Conservation (phyloP, 2,888 invertebrate genomes). For the Netelia fuscicornis region DNA sequence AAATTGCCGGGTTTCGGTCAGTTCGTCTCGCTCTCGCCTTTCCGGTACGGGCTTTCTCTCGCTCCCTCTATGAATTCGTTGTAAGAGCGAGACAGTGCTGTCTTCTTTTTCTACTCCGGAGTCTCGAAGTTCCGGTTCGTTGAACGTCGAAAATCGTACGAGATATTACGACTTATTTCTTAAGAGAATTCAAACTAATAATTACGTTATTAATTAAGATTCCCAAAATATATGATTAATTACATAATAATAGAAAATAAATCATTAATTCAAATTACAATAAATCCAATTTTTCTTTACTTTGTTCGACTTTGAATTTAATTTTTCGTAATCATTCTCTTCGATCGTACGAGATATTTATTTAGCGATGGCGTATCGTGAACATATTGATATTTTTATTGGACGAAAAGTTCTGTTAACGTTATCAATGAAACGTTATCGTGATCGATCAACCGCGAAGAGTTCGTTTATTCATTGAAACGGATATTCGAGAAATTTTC, state of each 20-base stretch:
- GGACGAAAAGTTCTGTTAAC: no score
- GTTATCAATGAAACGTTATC: no score
- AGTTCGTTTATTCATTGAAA: constrained; percentile 10
- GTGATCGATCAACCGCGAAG: not conserved
- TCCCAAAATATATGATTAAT: no score
- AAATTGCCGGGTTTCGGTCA: constrained; percentile 59
- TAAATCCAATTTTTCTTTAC: no score
- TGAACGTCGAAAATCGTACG: constrained; percentile 47
- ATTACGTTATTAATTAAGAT: constrained; percentile 73
- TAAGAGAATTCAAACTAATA: constrained; percentile 77
- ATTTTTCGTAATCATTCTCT: no score
- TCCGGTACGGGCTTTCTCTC: constrained; percentile 15
- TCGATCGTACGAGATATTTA: no score
- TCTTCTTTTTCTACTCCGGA: constrained; percentile 30
- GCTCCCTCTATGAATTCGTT: constrained; percentile 23
- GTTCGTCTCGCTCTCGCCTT: constrained; percentile 37
- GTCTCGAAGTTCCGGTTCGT: constrained; percentile 67
- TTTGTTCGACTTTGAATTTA: no score
- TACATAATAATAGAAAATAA: no score
- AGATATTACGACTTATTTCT: constrained; percentile 53
- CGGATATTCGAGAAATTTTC: constrained; percentile 20
- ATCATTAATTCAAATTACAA: no score
- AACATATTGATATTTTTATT: no score
- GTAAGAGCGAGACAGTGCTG: constrained; percentile 4
- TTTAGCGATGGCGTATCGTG: no score